Evolutionary conservation across 2,797 vertebrate genomes (phyloP).

Genomic region (Phataginus tricuspis): DNA sequence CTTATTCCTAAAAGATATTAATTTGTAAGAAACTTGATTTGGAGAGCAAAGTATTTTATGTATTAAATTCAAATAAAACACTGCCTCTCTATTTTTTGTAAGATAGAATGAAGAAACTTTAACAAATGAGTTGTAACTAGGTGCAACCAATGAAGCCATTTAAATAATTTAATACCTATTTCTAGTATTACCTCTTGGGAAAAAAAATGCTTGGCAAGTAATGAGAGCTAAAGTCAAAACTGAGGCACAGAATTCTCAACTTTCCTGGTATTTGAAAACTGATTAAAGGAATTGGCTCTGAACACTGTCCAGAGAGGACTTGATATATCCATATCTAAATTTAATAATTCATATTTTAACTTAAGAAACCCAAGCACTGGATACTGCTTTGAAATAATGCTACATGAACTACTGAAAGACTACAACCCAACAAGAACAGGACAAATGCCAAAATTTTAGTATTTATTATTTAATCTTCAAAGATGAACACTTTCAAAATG

Average conservation of each 20-base stretch:
- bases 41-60: conserved; percentile 45
- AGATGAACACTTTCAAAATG: conserved; percentile 30
- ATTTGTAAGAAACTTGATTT: conserved; percentile 38
- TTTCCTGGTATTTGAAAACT: neutral
- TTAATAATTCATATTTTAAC: conserved; percentile 26
- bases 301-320: neutral
- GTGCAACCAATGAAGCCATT: conserved; percentile 42
- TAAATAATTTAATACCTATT: conserved; percentile 46
- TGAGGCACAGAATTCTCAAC: neutral
- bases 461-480: conserved; percentile 40
- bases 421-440: neutral
- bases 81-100: conserved; percentile 14
- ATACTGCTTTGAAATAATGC: conserved; percentile 27
- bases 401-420: neutral
- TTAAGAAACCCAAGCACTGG: conserved; percentile 34
- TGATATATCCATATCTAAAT: neutral
- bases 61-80: conserved; percentile 57
- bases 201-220: conserved; percentile 42
- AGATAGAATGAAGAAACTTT: conserved; percentile 25
- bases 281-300: neutral
- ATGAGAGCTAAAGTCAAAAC: conserved; percentile 31
- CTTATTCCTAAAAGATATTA: conserved; percentile 53
- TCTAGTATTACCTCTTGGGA: conserved; percentile 42
- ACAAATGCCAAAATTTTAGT: neutral
- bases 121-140: conserved; percentile 5